Base-by-base conservation (phyloP, 2,888 invertebrate species). In the Pristionchus maxplancki region DNA sequence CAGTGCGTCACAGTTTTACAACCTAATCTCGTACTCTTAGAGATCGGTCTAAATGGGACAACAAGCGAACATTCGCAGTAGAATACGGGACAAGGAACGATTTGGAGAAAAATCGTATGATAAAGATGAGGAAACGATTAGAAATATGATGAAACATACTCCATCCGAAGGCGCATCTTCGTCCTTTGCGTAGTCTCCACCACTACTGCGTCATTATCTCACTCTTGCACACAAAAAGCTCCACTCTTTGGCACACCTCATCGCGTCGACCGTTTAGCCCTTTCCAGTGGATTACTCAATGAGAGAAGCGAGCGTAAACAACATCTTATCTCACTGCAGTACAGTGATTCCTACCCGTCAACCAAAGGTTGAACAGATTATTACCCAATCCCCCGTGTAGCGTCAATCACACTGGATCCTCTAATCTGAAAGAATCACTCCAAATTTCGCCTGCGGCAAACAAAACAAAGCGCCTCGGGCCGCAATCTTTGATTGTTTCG, bases 251-350 rank as follows among this genome's bases (percentile, higher is more conserved):
- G 37, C 71, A 37, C 71, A 37, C 24, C 17, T 71, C 31, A 31
- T 13, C n/a, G n/a, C 58, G 17, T 8, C 31, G 37, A 4, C 4
- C 17, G 71, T 71, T 71, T 71, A 71, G 71, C 71, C 71, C 71
- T 71, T 71, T 67, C 28, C 31, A 67, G 67, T 71, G 71, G 71
- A 71, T 71, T 71, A 71, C 71, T 71, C 71, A 71, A 20, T 71
- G n/a, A 37, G 37, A 37, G 37, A 71, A 34, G 64, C 5, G n/a
- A n/a, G 58, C 20, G 71, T 71, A 1, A 71, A 71, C 71, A 71
- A 37, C 71, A 34, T 24, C 37, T 71, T 71, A 71, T 71, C 71
- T 71, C 37, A 37, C 37, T 37, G 71, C 71, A 71, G 71, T 71
- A 71, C 37, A 71, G 71, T 71, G 71, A 71, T 71, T n/a, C 71